Conservation (phyloP, 2,797 vertebrate genomes). For the Sebastes taczanowskii region DNA sequence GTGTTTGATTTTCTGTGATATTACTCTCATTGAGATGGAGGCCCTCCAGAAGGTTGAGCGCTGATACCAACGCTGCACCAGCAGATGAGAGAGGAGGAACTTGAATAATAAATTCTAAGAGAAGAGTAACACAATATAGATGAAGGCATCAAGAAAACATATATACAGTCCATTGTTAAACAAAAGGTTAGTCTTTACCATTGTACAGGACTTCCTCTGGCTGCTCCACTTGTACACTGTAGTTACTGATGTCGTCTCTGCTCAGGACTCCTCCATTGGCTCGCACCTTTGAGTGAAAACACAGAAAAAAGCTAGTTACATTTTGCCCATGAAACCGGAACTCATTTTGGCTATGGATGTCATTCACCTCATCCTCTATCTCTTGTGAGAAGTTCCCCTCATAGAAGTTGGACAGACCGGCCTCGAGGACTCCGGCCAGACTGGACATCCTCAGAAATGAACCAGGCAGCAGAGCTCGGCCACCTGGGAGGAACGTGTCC, state of each 20-base stretch:
- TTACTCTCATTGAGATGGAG: conserved; percentile 81
- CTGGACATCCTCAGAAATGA: conserved; percentile 76
- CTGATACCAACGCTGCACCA: conserved; percentile 85
- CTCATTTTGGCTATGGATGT: background rate
- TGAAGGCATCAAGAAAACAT: background rate
- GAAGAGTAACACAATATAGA: background rate
- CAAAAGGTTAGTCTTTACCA: conserved; percentile 72
- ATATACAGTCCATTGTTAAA: background rate
- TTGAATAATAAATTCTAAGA: conserved; percentile 85
- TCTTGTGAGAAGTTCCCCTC: conserved; percentile 85
- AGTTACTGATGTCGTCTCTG: conserved; percentile 88
- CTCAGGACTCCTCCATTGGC: conserved; percentile 85
- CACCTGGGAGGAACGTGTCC: conserved; percentile 81
- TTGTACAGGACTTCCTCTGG: conserved; percentile 83
- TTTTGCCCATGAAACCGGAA: background rate
- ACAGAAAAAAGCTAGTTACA: background rate
- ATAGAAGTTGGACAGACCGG: conserved; percentile 84
- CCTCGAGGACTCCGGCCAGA: conserved; percentile 81
- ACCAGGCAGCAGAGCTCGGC: conserved; percentile 78
- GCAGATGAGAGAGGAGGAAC: conserved; percentile 86
- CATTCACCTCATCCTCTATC: conserved; percentile 85
- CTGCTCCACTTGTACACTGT: conserved; percentile 79
- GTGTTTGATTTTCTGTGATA: conserved; percentile 70
- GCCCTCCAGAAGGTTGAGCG: conserved; percentile 86
- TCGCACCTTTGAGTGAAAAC: conserved; percentile 75